phyloP scores from a whole-genome alignment of 2,888 invertebrate species.

The Drosophila mercatorum region DNA sequence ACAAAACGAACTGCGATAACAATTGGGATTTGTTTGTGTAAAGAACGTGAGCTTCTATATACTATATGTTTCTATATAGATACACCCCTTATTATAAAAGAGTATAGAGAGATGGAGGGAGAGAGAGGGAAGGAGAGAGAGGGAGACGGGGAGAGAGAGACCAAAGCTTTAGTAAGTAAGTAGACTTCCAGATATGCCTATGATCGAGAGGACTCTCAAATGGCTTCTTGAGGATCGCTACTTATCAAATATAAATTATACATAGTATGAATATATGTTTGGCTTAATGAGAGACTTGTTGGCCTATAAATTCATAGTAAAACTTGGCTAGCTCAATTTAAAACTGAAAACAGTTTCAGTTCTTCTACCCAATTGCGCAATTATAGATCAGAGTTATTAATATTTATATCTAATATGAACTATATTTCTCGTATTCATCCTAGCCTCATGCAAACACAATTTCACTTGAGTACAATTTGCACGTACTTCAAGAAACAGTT shows the following conservation, averaged over 20 bases:
- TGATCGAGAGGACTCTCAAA: too few species aligned
- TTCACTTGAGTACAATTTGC: background rate
- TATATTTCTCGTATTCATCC: background rate
- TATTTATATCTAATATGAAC: background rate
- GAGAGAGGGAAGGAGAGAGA: background rate
- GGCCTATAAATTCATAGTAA: background rate
- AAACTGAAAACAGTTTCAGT: too few species aligned
- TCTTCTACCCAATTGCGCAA: background rate
- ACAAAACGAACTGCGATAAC: constrained; percentile 47
- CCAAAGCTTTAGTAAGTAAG: background rate
- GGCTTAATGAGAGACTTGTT: background rate
- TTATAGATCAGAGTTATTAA: too few species aligned
- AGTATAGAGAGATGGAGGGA: background rate
- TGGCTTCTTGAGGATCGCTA: background rate
- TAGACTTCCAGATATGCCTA: background rate
- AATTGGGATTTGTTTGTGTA: constrained; percentile 20
- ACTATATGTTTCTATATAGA: constrained; percentile 21
- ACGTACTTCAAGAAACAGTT: constrained; percentile 3
- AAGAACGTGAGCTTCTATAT: constrained; percentile 11
- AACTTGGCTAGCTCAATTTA: background rate
- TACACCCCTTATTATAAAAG: constrained; percentile 62
- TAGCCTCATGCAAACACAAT: too few species aligned
- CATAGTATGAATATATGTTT: background rate
- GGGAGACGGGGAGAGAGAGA: background rate
- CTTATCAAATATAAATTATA: background rate